A percentile compares a stretch with the other conserved stretches of the same genome.
These are phyloP conservation scores for Bolborhynchus lineola DNA, from an alignment of 2,113 vertebrate genomes.

Conservation along the genomic window DNA sequence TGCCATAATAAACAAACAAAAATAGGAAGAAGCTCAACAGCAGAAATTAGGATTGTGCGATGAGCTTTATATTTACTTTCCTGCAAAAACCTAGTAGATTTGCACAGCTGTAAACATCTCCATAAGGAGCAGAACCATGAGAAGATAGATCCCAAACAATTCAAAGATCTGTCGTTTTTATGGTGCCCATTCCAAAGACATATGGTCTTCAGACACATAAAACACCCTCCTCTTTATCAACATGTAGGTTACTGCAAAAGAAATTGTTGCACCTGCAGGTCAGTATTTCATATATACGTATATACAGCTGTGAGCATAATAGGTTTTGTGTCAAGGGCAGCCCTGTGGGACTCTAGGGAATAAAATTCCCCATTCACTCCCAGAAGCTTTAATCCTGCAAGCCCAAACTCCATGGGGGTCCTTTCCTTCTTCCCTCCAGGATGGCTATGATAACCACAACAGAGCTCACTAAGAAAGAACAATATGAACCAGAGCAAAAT, in stretches of 20 bases:
- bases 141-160: background rate
- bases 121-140: background rate
- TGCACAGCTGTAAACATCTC: background rate
- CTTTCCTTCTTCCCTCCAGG: background rate
- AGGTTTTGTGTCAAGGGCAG: background rate
- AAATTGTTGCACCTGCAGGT: background rate
- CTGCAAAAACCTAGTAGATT: background rate
- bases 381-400: background rate
- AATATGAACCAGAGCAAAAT: background rate
- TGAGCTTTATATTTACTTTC: slow-evolving; percentile 29
- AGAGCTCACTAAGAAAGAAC: background rate
- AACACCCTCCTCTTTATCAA: background rate
- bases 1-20: background rate
- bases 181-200: background rate
- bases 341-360: background rate
- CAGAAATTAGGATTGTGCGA: background rate
- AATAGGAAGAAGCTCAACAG: slow-evolving; percentile 25
- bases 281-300: background rate
- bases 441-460: background rate
- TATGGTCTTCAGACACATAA: background rate
- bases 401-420: background rate
- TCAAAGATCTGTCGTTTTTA: background rate
- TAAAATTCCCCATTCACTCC: background rate
- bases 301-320: background rate
- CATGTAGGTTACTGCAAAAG: background rate